Conservation (phyloP, 2,797 vertebrate species). For the Pangasius djambal region DNA sequence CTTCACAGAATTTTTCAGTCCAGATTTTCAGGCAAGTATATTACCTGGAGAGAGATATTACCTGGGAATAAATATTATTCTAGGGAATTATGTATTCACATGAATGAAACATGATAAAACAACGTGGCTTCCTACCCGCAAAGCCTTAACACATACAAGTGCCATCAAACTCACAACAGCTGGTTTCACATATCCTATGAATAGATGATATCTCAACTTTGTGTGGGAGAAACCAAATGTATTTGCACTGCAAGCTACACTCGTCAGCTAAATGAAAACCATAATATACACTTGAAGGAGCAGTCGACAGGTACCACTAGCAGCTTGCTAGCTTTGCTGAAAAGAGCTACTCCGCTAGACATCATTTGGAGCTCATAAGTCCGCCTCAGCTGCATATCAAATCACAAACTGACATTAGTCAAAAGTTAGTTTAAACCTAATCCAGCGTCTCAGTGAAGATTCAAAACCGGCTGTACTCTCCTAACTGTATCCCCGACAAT, state of each 20-base stretch:
- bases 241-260: background rate
- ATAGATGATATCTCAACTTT: background rate
- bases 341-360: background rate
- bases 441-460: background rate
- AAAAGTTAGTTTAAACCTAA: constrained; percentile 26
- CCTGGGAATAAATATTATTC: background rate
- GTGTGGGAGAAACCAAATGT: background rate
- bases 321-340: background rate
- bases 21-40: background rate
- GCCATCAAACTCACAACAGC: background rate
- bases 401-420: background rate
- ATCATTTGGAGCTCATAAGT: background rate
- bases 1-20: too few relatives aligned
- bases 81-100: background rate
- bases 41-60: background rate
- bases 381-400: background rate
- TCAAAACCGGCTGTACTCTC: background rate
- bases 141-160: background rate
- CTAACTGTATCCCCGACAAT: background rate
- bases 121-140: background rate
- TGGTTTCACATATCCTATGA: background rate
- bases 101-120: background rate
- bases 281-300: background rate
- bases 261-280: background rate
- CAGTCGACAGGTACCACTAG: background rate